Evolutionary conservation across 2,888 invertebrate species (phyloP), one percentile per base, ranked within the genome.

Genomic region (Apotomis turbidana): DNA sequence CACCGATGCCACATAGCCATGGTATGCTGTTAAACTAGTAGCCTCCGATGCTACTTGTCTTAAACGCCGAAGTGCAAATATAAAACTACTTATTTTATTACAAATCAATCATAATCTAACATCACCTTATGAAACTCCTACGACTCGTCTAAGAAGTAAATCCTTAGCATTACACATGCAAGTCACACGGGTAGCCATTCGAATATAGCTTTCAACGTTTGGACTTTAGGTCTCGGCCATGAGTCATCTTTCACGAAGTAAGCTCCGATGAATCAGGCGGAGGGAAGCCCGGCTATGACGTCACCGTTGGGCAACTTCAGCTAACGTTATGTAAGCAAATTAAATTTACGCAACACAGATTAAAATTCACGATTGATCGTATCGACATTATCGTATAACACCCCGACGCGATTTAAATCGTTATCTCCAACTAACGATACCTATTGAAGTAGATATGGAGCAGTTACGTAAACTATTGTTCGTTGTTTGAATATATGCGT

Each of bases 251-350:
- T 49, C 49, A 9, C 41, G 5, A 27, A 67, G 64, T 54, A 55
- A 58, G 61, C 68, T 58, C 38, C 54, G 70, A 70, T 90, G 90
- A 90, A 76, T 90, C 90, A 90, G 76, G 73, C 62, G 75, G 79
- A 89, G 90, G 90, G 83, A 90, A 90, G 83, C 88, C 90, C 90
- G 75, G 70, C 54, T 60, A 73, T 88, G 89, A 88, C 89, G 89
- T 88, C 90, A 89, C 68, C 75, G 61, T 64, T 60, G 27, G 64
- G 57, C 57, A 61, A 62, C 58, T 62, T 38, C 68, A 57, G 44
- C 8, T 55, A 52, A 52, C 52, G 44, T 79, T 79, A 78, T 71
- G 76, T 75, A 79, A 80, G 68, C 55, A 67, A 75, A 58, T 73
- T 68, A 54, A 67, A 58, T 68, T 70, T 63, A 68, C 72, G 72